Conservation (phyloP, 2,888 invertebrate genomes). For the Anthrax anthrax region DNA sequence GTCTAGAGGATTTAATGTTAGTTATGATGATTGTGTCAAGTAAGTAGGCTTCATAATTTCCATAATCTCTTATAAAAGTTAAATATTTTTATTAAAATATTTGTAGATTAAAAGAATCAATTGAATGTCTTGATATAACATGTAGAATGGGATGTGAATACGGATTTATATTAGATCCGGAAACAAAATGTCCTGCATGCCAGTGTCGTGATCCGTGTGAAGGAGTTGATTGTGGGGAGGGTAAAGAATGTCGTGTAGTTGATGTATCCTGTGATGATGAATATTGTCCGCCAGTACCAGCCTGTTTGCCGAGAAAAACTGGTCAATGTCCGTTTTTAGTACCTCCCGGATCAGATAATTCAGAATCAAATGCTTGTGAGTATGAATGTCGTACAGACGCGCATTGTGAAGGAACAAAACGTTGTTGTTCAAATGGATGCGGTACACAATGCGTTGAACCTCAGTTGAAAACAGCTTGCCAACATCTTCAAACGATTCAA, state of each 20-base stretch:
- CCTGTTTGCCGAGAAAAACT: conserved; percentile 55
- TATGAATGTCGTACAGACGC: conserved; percentile 64
- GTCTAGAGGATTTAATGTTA: conserved; percentile 43
- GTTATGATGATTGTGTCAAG: conserved; percentile 38
- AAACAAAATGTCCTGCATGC: conserved; percentile 62
- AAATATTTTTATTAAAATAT: neutral
- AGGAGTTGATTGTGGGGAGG: conserved; percentile 47
- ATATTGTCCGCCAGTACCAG: conserved; percentile 74
- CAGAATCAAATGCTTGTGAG: conserved; percentile 48
- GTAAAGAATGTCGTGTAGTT: conserved; percentile 63
- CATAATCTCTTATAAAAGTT: neutral
- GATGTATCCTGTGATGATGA: conserved; percentile 75
- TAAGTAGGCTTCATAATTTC: conserved; percentile 20
- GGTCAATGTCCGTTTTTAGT: conserved; percentile 77
- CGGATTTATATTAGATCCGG: conserved; percentile 56
- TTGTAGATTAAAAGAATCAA: conserved; percentile 40
- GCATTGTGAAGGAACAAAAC: conserved; percentile 52
- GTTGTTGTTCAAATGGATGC: conserved; percentile 79
- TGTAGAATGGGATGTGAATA: conserved; percentile 76
- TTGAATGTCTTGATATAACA: conserved; percentile 55
- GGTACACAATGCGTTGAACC: conserved; percentile 68
- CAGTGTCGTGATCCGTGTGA: conserved; percentile 70
- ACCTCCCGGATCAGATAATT: conserved; percentile 44
- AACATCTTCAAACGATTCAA: conserved; percentile 42
- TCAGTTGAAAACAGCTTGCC: conserved; percentile 58